These are phyloP conservation scores for Eremophila alpestris DNA, from an alignment of 2,797 vertebrate species.

Conservation along the genomic window DNA sequence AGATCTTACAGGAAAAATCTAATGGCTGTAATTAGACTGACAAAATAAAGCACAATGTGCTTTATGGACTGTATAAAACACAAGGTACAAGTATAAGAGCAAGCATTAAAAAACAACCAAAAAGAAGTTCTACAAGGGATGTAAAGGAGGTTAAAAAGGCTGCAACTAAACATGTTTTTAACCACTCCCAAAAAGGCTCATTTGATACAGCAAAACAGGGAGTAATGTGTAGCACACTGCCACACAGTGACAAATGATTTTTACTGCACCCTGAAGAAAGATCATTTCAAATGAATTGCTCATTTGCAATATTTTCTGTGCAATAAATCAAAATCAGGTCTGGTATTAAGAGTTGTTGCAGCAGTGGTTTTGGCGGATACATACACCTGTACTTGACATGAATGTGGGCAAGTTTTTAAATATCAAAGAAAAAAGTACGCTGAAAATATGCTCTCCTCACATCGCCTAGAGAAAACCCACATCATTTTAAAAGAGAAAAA, in stretches of 20 bases:
- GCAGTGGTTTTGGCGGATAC: background rate
- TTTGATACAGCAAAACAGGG: background rate
- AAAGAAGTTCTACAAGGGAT: background rate
- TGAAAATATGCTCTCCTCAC: rapidly evolving
- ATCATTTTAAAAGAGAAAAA: background rate
- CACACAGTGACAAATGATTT: conserved; percentile 42
- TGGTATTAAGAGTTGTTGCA: background rate
- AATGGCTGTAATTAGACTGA: background rate
- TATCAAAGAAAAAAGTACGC: background rate
- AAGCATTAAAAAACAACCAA: background rate
- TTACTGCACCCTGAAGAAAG: conserved; percentile 14
- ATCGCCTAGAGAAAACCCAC: rapidly evolving
- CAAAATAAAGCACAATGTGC: background rate
- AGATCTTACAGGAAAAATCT: background rate
- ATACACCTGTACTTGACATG: background rate
- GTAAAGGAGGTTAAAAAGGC: background rate
- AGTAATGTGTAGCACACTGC: conserved; percentile 13
- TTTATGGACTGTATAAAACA: background rate
- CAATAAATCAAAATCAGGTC: background rate
- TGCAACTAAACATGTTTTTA: background rate
- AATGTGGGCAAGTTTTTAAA: background rate
- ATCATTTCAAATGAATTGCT: background rate
- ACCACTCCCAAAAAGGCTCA: background rate
- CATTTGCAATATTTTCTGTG: background rate
- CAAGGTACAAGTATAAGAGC: background rate